Evolutionary conservation across 2,888 invertebrate species (phyloP).

Genomic region (Drosophila borealis): DNA sequence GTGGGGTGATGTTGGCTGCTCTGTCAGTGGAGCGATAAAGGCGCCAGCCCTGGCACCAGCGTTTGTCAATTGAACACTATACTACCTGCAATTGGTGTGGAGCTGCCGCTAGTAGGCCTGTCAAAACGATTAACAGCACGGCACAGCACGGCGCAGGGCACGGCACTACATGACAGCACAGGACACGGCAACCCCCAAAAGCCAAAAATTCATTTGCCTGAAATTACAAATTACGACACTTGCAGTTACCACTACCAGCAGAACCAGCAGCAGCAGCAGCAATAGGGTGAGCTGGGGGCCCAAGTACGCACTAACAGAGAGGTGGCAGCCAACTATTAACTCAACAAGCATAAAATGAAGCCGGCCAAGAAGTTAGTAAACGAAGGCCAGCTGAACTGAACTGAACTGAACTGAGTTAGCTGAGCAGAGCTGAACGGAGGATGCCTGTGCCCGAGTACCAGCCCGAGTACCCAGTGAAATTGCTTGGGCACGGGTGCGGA

Average conservation of each 20-base stretch:
- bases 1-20: slow-evolving; percentile 20
- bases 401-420: not conserved
- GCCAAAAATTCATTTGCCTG: slow-evolving; percentile 79
- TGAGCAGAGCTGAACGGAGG: slow-evolving; percentile 17
- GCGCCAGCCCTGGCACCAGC: slow-evolving; percentile 41
- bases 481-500: slow-evolving; percentile 18
- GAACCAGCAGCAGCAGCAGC: not conserved
- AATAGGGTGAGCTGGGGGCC: slow-evolving; percentile 8
- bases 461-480: not conserved
- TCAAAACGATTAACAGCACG: slow-evolving; percentile 62
- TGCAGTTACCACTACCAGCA: slow-evolving; percentile 54
- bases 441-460: slow-evolving; percentile 30
- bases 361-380: slow-evolving; percentile 53
- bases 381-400: slow-evolving; percentile 28
- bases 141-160: not conserved
- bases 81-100: slow-evolving; percentile 49
- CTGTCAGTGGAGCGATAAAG: slow-evolving; percentile 51
- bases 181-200: slow-evolving; percentile 40
- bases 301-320: slow-evolving; percentile 46
- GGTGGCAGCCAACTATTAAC: slow-evolving; percentile 75
- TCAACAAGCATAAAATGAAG: slow-evolving; percentile 80
- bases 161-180: not conserved
- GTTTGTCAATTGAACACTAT: slow-evolving; percentile 72
- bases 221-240: slow-evolving; percentile 81
- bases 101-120: slow-evolving; percentile 53